phyloP scores from a whole-genome alignment of 2,113 vertebrate species.

The Eubucco bourcierii region DNA sequence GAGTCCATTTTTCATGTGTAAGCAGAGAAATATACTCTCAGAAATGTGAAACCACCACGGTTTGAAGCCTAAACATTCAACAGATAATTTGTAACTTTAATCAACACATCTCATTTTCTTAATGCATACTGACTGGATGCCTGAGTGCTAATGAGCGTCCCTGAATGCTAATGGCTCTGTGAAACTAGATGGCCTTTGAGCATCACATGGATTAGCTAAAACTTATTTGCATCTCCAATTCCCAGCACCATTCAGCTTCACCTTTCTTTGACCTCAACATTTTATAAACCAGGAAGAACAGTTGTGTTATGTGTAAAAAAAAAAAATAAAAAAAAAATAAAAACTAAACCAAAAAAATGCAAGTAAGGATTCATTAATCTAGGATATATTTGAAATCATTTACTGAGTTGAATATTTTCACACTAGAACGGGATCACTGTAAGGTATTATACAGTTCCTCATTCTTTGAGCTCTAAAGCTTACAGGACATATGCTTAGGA shows the following conservation, averaged over 20 bases:
- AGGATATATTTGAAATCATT: background rate
- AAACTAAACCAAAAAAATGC: slow-evolving; percentile 5
- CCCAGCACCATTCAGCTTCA: slow-evolving; percentile 57
- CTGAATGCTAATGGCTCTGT: slow-evolving; percentile 63
- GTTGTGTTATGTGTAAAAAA: background rate
- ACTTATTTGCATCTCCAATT: slow-evolving; percentile 64
- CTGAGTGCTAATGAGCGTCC: slow-evolving; percentile 64
- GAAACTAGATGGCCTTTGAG: slow-evolving; percentile 42
- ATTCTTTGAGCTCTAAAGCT: background rate
- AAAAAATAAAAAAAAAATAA: background rate
- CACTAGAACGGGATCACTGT: background rate
- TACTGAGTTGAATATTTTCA: background rate
- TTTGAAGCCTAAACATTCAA: slow-evolving; percentile 64
- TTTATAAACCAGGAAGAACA: slow-evolving; percentile 47
- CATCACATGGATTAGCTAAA: slow-evolving; percentile 60
- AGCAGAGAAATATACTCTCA: background rate
- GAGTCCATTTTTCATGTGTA: background rate
- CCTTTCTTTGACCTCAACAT: slow-evolving; percentile 69
- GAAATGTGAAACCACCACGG: slow-evolving; percentile 24
- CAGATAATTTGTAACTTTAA: slow-evolving; percentile 73
- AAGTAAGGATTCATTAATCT: background rate
- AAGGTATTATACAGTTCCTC: background rate
- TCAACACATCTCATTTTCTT: slow-evolving; percentile 75
- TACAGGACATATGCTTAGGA: background rate
- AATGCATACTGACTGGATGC: slow-evolving; percentile 64